Evolutionary conservation across 2,797 vertebrate genomes (phyloP).

Genomic region (Sylvilagus floridanus): DNA sequence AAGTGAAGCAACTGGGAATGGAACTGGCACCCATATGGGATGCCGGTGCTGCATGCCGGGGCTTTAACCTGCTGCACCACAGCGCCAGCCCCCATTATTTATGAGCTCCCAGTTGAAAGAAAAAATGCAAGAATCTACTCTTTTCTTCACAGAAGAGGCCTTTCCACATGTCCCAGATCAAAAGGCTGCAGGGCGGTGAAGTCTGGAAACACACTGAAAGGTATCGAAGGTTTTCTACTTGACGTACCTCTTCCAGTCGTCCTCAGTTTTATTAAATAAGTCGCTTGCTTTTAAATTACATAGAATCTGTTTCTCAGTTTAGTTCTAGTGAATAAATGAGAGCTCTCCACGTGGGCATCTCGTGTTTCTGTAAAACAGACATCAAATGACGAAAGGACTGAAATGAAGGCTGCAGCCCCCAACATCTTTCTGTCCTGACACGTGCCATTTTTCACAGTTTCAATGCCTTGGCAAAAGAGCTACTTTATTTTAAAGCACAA

Average conservation of each 20-base stretch:
- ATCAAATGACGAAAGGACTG: neutral
- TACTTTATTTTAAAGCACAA: constrained; percentile 54
- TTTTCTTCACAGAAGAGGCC: constrained; percentile 73
- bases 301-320: constrained; percentile 21
- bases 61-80: too few species aligned
- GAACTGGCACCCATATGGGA: too few species aligned
- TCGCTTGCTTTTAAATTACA: neutral
- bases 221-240: constrained; percentile 48
- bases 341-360: neutral
- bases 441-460: neutral
- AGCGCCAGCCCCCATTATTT: neutral
- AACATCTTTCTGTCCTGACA: neutral
- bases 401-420: neutral
- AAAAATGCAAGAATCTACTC: neutral
- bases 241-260: neutral
- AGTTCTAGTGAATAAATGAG: neutral
- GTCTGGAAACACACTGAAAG: constrained; percentile 65
- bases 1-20: too few species aligned
- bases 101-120: neutral
- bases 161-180: neutral
- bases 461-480: neutral
- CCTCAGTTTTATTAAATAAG: neutral
- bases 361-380: neutral
- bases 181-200: constrained; percentile 14
- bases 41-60: too few species aligned